Evolutionary conservation across 2,113 vertebrate genomes (phyloP).

Genomic region (Oreochromis tanganicae): DNA sequence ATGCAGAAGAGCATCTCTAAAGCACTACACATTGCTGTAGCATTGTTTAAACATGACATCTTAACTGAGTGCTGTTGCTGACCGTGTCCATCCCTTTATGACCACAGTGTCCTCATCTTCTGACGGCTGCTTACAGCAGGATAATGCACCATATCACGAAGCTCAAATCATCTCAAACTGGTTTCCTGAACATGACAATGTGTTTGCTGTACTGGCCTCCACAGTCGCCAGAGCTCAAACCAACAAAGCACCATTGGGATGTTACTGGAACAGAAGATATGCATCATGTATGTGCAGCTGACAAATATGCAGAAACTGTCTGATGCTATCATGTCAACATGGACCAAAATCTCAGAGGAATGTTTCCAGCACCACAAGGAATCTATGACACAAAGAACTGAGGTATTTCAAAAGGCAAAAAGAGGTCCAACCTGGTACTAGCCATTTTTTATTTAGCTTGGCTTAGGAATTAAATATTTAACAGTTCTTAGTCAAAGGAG

Average conservation of each 20-base stretch:
- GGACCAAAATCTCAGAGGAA: background rate
- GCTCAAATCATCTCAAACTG: background rate
- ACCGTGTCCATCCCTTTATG: background rate
- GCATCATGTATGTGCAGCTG: background rate
- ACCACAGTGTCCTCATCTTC: background rate
- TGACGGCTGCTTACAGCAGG: background rate
- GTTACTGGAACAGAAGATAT: background rate
- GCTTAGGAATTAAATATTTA: background rate
- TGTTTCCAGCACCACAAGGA: background rate
- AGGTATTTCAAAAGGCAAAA: background rate
- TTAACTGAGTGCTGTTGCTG: background rate
- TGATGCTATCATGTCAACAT: background rate
- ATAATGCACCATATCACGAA: background rate
- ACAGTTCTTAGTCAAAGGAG: background rate
- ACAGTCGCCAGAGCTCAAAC: background rate
- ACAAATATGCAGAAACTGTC: background rate
- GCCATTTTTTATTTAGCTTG: background rate
- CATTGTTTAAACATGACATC: background rate
- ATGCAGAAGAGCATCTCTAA: background rate
- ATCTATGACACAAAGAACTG: background rate
- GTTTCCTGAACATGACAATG: background rate
- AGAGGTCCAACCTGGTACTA: background rate
- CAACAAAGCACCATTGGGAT: background rate
- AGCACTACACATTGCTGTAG: background rate
- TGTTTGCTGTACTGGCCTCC: background rate